Conservation (phyloP, 2,888 invertebrate genomes). For the Zaprionus obscuricornis region DNA sequence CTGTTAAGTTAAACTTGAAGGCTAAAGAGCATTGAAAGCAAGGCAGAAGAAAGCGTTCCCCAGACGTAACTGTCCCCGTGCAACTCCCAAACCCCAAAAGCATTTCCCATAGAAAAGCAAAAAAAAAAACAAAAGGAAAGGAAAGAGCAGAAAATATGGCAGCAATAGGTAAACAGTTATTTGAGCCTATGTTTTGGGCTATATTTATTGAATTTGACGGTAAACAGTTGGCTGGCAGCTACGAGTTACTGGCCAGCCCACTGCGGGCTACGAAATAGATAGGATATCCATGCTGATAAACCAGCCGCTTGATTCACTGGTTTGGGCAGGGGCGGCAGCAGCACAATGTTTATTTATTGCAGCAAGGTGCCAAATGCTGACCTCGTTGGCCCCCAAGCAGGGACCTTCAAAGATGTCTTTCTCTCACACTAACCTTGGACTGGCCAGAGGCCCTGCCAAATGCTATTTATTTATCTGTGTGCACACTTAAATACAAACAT, state of each 20-base stretch:
- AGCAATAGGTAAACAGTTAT: conserved; percentile 32
- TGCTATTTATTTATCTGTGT: conserved; percentile 56
- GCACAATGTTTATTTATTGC: conserved; percentile 68
- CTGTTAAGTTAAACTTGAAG: conserved; percentile 58
- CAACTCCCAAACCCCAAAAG: conserved; percentile 13
- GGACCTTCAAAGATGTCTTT: conserved; percentile 25
- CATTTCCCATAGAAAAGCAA: conserved; percentile 11
- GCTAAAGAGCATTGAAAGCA: conserved; percentile 33
- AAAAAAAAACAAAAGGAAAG: conserved; percentile 2
- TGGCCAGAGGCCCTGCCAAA: conserved; percentile 36
- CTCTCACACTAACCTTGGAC: not conserved
- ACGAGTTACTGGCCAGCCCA: conserved; percentile 18
- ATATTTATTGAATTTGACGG: conserved; percentile 71
- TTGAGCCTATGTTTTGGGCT: conserved; percentile 42
- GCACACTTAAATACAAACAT: conserved; percentile 1
- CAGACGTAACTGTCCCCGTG: conserved; percentile 40
- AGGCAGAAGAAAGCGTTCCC: conserved; percentile 54
- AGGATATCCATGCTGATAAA: too few species aligned
- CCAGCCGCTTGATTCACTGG: too few species aligned
- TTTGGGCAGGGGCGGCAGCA: too few species aligned
- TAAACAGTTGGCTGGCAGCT: not conserved
- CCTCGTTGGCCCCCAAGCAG: conserved; percentile 56
- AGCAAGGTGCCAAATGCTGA: conserved; percentile 68
- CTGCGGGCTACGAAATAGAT: conserved; percentile 36
- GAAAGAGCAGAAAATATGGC: conserved; percentile 48